Evolutionary conservation across 2,113 vertebrate genomes (phyloP), one percentile per base, ranked within the genome.

Genomic region (Nothobranchius furzeri): DNA sequence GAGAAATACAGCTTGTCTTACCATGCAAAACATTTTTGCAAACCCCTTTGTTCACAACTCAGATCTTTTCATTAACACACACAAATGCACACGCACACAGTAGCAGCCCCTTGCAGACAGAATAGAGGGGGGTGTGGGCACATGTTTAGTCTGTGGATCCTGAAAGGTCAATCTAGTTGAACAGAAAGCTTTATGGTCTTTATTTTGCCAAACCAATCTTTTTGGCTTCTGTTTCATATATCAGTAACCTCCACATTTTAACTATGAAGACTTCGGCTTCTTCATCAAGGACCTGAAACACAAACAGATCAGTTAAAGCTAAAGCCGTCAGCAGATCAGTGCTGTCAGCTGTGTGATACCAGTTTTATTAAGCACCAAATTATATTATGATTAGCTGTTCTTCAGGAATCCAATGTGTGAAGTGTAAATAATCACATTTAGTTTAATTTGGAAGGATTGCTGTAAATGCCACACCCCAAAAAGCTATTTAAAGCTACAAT

Each of bases 261-360:
- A 98, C 97, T 86, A 99, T 98, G 92, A 99, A 99, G 90, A 99
- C 97, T 92, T 99, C 97, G 51, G 98, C 98, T 93, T 99, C 98
- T 94, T 99, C 98, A 86, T 99, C 97, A 67, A 99, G 93, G 87
- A 99, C 97, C 98, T 99, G 60, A 42, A 61, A 78, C 14, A 79
- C 20, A 64, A 64, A 70, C 17, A 55, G 9, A n/a, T 24, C 20
- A 0, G n/a, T 40, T 46, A 45, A 45, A 42, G 40, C 13, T 56
- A 25, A 20, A 1, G 20, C 20, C 20, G 1, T 4, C 12, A 11
- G 6, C 4, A 52, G 20, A 17, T 24, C 6, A 11, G 20, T 25
- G 42, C 42, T 43, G 11, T 12, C 8, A 3, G 8, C 7, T 36
- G 53, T 2, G 14, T 9, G 12, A 36, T 12, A 55, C 7, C 35